These are phyloP conservation scores for Lytechinus pictus DNA, from an alignment of 35 echinoderm and acorn worm genomes.

Conservation along the genomic window DNA sequence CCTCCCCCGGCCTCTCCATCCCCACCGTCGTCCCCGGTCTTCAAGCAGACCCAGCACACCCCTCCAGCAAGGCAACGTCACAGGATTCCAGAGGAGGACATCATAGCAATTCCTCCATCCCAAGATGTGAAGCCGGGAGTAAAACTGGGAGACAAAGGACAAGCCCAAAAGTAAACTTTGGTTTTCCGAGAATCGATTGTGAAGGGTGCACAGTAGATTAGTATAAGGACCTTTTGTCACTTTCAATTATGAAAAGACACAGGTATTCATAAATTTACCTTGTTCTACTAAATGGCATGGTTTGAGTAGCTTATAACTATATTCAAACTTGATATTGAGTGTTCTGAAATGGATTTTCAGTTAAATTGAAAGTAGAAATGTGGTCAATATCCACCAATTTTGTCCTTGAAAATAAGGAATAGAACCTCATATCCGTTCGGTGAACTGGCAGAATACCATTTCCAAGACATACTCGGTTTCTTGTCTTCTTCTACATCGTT, in stretches of 20 bases:
- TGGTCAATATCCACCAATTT: background rate
- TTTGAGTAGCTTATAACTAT: too few relatives aligned
- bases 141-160: background rate
- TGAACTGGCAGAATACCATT: background rate
- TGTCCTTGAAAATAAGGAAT: too few relatives aligned
- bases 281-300: too few relatives aligned
- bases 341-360: too few relatives aligned
- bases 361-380: background rate
- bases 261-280: too few relatives aligned
- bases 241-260: too few relatives aligned
- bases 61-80: background rate
- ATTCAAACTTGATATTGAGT: too few relatives aligned
- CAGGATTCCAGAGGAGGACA: background rate
- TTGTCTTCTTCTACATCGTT: too few relatives aligned
- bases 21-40: constrained; percentile 26
- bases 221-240: background rate
- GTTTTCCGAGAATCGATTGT: background rate
- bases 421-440: background rate
- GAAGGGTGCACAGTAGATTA: background rate
- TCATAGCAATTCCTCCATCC: background rate
- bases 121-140: background rate
- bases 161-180: background rate
- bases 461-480: too few relatives aligned
- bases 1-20: background rate
- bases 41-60: constrained; percentile 8